A percentile compares a stretch with the other conserved stretches of the same genome.
phyloP scores from a whole-genome alignment of 1,140 invertebrate species.

The Aleiodes sp. region DNA sequence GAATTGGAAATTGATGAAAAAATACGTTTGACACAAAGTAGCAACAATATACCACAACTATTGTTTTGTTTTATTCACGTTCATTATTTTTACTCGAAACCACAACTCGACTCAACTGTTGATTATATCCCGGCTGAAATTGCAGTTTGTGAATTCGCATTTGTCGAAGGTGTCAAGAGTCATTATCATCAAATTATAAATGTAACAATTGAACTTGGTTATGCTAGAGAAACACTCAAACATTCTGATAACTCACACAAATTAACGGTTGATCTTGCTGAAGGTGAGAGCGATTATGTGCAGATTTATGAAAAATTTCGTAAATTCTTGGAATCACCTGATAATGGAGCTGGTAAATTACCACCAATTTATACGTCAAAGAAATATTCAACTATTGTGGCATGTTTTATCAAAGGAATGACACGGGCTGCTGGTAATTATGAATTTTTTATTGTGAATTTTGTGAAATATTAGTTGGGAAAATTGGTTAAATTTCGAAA shows the following conservation, averaged over 20 bases:
- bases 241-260: slow-evolving; percentile 64
- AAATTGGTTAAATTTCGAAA: too few species aligned
- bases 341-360: slow-evolving; percentile 38
- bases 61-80: slow-evolving; percentile 61
- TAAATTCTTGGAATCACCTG: slow-evolving; percentile 51
- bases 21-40: too few species aligned
- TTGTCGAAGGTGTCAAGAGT: slow-evolving; percentile 65
- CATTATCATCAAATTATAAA: slow-evolving; percentile 66
- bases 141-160: slow-evolving; percentile 60
- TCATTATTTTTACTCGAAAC: slow-evolving; percentile 56
- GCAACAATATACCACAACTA: slow-evolving; percentile 44
- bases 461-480: too few species aligned
- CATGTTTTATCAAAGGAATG: slow-evolving; percentile 59
- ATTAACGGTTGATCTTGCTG: slow-evolving; percentile 55
- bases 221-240: slow-evolving; percentile 60
- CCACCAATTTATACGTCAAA: slow-evolving; percentile 65
- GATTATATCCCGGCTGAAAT: slow-evolving; percentile 61
- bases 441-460: too few species aligned
- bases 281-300: slow-evolving; percentile 44
- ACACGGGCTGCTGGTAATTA: slow-evolving; percentile 51
- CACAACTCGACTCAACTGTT: slow-evolving; percentile 25
- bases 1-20: too few species aligned
- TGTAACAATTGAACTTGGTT: slow-evolving; percentile 66
- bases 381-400: slow-evolving; percentile 26
- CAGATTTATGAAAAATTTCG: slow-evolving; percentile 56